Conservation (phyloP, 2,797 vertebrate species). For the Rhynchotus rufescens region DNA sequence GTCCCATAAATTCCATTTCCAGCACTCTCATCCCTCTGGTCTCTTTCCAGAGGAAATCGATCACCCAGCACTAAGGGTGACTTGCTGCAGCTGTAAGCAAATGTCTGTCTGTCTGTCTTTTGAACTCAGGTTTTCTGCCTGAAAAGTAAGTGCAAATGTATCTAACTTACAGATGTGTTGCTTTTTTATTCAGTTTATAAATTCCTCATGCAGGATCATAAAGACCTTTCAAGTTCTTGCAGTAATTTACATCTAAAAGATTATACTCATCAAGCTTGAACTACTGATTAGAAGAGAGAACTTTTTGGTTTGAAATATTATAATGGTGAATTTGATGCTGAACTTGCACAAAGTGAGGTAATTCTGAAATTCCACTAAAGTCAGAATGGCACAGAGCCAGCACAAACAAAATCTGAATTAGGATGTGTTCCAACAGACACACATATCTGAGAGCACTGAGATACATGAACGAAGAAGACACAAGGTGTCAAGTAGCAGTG, state of each 20-base stretch:
- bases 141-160: neutral
- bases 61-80: neutral
- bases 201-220: too few species aligned
- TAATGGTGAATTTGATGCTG: neutral
- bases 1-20: neutral
- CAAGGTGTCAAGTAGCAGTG: neutral
- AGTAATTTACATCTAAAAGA: neutral
- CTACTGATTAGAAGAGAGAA: neutral
- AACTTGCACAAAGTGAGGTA: neutral
- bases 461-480: neutral
- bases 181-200: neutral
- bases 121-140: neutral
- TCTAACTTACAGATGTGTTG: neutral
- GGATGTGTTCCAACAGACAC: neutral
- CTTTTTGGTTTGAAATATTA: neutral
- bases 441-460: neutral
- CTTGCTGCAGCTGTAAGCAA: neutral
- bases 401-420: neutral
- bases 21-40: neutral
- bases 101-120: neutral
- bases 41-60: neutral
- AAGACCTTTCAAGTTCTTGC: neutral
- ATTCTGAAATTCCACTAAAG: neutral
- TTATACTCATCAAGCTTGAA: neutral
- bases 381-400: neutral